These are phyloP conservation scores for Vanessa cardui DNA, from an alignment of 2,888 invertebrate genomes.

Conservation along the genomic window DNA sequence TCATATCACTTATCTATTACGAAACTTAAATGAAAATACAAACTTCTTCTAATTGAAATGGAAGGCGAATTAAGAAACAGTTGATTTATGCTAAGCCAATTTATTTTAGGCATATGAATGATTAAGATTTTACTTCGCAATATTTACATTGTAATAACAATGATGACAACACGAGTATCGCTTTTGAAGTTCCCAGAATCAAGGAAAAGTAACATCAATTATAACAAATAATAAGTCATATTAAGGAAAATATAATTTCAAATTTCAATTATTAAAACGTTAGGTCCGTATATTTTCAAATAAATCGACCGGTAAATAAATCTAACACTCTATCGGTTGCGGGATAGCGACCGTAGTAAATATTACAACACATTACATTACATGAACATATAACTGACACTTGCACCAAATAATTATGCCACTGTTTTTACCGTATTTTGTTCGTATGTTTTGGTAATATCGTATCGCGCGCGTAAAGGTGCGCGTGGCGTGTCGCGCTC, in stretches of 20 bases:
- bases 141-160: conserved; percentile 8
- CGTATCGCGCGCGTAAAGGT: conserved; percentile 54
- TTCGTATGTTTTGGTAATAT: conserved; percentile 28
- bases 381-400: conserved; percentile 55
- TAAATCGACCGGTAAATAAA: conserved; percentile 42
- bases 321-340: conserved; percentile 42
- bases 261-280: conserved; percentile 2
- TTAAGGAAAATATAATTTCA: neutral
- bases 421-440: conserved; percentile 33
- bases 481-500: conserved; percentile 74
- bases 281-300: neutral
- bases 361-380: conserved; percentile 42
- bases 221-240: neutral
- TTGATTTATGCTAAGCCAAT: neutral
- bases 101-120: neutral
- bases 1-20: neutral
- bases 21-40: neutral
- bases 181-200: neutral
- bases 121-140: conserved; percentile 2
- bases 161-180: conserved; percentile 31
- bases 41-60: too few relatives aligned
- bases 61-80: neutral
- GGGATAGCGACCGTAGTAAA: conserved; percentile 34
- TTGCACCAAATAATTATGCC: conserved; percentile 48
- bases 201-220: conserved; percentile 3